phyloP scores from a whole-genome alignment of 1,140 invertebrate species.

The Musca domestica region DNA sequence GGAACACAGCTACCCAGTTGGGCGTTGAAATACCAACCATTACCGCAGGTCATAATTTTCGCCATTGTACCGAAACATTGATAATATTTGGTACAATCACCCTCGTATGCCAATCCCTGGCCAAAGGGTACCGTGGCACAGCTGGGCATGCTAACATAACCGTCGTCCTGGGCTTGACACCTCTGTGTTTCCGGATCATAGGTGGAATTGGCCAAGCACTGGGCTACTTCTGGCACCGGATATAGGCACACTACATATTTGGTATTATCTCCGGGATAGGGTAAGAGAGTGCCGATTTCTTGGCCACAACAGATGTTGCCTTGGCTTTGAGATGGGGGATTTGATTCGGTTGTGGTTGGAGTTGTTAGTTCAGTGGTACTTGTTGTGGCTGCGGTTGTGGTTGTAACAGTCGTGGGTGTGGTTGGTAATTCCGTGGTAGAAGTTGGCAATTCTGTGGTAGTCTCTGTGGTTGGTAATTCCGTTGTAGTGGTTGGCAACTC shows the following conservation, averaged over 20 bases:
- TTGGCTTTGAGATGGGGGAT: background rate
- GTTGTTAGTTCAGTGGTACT: background rate
- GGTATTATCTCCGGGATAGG: slow-evolving; percentile 37
- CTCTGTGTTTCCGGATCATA: background rate
- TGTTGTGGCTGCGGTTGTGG: slow-evolving; percentile 11
- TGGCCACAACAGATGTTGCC: slow-evolving; percentile 35
- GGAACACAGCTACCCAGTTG: background rate
- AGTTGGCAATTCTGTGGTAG: slow-evolving; percentile 13
- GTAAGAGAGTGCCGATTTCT: slow-evolving; percentile 30
- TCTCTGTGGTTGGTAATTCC: background rate
- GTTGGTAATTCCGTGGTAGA: slow-evolving; percentile 23
- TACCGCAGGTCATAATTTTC: background rate
- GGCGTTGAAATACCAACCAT: slow-evolving; percentile 17
- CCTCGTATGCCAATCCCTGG: background rate
- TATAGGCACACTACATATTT: slow-evolving; percentile 40
- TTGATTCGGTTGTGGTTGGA: slow-evolving; percentile 18
- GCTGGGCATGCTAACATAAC: background rate
- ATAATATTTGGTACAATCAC: slow-evolving; percentile 23
- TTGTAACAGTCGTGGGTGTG: background rate
- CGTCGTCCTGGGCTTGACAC: too few relatives aligned
- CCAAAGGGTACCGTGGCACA: background rate
- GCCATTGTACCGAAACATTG: slow-evolving; percentile 5
- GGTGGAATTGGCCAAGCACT: background rate
- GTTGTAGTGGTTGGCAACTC: background rate
- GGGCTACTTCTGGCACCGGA: slow-evolving; percentile 31